Percentiles rank a stretch among this genome's conserved stretches.
phyloP scores from a whole-genome alignment of 92 coral and sea anemone species.

The Palythoa grandis region DNA sequence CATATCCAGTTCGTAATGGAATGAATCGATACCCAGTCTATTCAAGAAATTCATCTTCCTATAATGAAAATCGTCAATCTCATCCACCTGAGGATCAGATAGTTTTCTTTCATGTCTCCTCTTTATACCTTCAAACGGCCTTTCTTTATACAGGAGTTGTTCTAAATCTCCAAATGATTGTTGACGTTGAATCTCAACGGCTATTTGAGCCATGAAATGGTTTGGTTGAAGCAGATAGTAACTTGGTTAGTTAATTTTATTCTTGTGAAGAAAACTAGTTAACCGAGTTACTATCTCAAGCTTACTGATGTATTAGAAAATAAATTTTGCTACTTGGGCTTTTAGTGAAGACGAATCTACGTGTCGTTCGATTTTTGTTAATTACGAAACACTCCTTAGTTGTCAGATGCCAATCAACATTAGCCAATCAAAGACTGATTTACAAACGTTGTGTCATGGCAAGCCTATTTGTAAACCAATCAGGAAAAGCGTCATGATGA shows the following conservation, averaged over 20 bases:
- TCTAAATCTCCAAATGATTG: slow-evolving; percentile 21
- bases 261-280: not conserved
- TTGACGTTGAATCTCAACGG: not conserved
- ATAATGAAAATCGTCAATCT: not conserved
- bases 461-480: no score
- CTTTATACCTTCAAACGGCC: slow-evolving; percentile 18
- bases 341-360: not conserved
- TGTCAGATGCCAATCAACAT: not conserved
- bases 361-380: not conserved
- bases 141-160: slow-evolving; percentile 8
- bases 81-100: slow-evolving; percentile 24
- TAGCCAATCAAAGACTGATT: no score
- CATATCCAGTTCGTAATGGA: slow-evolving; percentile 20
- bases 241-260: slow-evolving; percentile 10
- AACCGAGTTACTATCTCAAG: slow-evolving; percentile 14
- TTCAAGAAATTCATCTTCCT: not conserved
- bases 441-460: no score
- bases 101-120: not conserved
- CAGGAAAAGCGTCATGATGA: no score
- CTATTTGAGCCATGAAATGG: slow-evolving; percentile 19
- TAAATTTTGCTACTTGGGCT: not conserved
- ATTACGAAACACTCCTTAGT: not conserved
- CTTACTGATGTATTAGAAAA: not conserved
- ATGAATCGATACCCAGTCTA: slow-evolving; percentile 4
- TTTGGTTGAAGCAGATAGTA: not conserved